Percentiles rank a stretch among this genome's conserved stretches.
Conservation (phyloP, 1,140 invertebrate genomes). For the Mylabris phalerata region DNA sequence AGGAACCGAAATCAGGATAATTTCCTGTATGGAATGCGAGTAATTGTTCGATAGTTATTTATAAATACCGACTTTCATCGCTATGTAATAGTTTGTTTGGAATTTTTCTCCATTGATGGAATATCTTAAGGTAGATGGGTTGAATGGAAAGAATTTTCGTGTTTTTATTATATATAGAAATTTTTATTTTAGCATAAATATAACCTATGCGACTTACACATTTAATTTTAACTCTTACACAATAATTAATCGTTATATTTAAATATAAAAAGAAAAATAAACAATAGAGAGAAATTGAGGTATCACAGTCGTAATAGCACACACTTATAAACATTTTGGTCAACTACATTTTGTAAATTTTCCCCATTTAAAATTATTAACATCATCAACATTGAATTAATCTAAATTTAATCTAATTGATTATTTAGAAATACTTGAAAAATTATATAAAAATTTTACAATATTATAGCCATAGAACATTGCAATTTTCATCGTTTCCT, state of each 20-base stretch:
- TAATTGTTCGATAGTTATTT: too few species aligned
- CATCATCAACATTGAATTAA: not conserved
- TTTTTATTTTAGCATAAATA: slow-evolving; percentile 10
- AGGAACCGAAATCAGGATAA: too few species aligned
- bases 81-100: too few species aligned
- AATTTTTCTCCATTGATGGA: too few species aligned
- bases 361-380: not conserved
- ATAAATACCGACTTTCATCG: too few species aligned
- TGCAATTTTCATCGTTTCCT: too few species aligned
- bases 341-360: not conserved
- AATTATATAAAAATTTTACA: not conserved
- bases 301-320: slow-evolving; percentile 31
- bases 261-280: slow-evolving; percentile 11
- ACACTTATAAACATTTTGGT: slow-evolving; percentile 26
- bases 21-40: too few species aligned
- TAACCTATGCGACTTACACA: slow-evolving; percentile 12
- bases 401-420: not conserved
- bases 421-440: not conserved
- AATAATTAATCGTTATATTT: not conserved
- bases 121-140: too few species aligned
- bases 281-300: not conserved
- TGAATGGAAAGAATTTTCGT: too few species aligned
- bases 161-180: too few species aligned
- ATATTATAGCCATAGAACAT: too few species aligned
- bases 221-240: too few species aligned